These are phyloP conservation scores for Ashinkailepas kermadecensis DNA, from an alignment of 2,888 invertebrate genomes.

Conservation along the genomic window DNA sequence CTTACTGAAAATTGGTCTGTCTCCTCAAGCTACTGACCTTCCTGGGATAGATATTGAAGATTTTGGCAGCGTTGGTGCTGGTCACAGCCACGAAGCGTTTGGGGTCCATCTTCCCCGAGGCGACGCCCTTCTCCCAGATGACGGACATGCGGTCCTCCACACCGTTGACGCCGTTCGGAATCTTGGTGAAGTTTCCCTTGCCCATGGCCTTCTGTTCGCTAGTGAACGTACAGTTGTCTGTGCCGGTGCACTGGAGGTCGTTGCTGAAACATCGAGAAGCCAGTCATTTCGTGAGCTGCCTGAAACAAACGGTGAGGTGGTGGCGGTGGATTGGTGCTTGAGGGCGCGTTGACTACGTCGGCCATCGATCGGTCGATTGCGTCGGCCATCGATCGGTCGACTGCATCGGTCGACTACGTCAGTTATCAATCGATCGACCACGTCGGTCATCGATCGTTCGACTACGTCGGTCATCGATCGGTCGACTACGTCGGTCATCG, in stretches of 20 bases:
- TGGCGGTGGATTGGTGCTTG: too few relatives aligned
- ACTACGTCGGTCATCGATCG: too few relatives aligned
- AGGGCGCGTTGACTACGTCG: too few relatives aligned
- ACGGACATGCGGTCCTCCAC: conserved; percentile 93
- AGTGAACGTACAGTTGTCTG: conserved; percentile 94
- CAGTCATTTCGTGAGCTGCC: too few relatives aligned
- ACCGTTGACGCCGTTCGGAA: conserved; percentile 96
- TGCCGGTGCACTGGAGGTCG: conserved; percentile 82
- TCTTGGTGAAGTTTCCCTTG: conserved; percentile 79
- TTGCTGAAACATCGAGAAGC: conserved; percentile 53
- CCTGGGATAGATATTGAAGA: conserved; percentile 92
- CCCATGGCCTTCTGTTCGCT: conserved; percentile 84
- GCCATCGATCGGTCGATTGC: too few relatives aligned
- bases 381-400: too few relatives aligned
- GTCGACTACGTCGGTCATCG: too few relatives aligned
- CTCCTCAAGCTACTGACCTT: conserved; percentile 50
- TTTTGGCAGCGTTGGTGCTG: conserved; percentile 90
- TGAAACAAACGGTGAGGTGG: too few relatives aligned
- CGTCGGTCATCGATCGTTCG: too few relatives aligned
- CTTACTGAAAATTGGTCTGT: neutral
- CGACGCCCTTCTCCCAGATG: conserved; percentile 94
- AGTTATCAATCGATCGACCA: too few relatives aligned
- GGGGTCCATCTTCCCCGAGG: conserved; percentile 81
- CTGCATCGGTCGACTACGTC: too few relatives aligned
- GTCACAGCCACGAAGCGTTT: conserved; percentile 93